Evolutionary conservation across 2,888 invertebrate species (phyloP), one percentile per base, ranked within the genome.

Genomic region (Odontocerum albicorne): DNA sequence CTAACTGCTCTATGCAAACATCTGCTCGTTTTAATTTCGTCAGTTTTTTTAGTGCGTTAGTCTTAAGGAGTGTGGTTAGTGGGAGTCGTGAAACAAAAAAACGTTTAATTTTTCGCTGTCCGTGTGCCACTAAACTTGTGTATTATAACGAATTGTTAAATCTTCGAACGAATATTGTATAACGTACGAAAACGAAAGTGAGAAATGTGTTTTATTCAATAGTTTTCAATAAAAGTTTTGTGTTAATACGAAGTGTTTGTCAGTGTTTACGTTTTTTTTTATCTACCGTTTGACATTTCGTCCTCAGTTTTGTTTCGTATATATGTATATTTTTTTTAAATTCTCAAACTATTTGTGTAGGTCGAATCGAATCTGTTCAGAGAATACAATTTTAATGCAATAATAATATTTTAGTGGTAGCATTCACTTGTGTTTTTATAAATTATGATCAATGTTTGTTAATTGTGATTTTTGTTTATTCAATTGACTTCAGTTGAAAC

Each of bases 141-240:
- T 15, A 19, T 22, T 15, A 20, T 10, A n/a, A 19, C 43, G 51
- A 27, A 35, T 35, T 36, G 35, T 44, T 35, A 35, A 22, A 32
- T 27, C 15, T 3, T 27, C 43, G 20, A 32, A 20, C 45, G 36
- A 31, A 42, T 31, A 45, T 45, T 52, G 39, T 31, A 52, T 45
- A 52, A 52, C 27, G 20, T 39, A 31, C 16, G 52, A 52, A 52
- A 52, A 36, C 45, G 52, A 52, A 52, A 52, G 52, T 52, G 52
- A 31, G n/a, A n/a, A 10, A 36, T 20, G 49, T 40, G 32, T 49
- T 40, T 19, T 16, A 13, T 15, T 31, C 12, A 27, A 38, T 17
- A 45, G 44, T 32, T 4, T 19, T 22, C 22, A 38, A 20, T 20
- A 27, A 17, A 21, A 38, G 31, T 52, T 15, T 20, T 39, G 39